Conservation (phyloP, 2,797 vertebrate genomes). For the Bothrops alternatus region DNA sequence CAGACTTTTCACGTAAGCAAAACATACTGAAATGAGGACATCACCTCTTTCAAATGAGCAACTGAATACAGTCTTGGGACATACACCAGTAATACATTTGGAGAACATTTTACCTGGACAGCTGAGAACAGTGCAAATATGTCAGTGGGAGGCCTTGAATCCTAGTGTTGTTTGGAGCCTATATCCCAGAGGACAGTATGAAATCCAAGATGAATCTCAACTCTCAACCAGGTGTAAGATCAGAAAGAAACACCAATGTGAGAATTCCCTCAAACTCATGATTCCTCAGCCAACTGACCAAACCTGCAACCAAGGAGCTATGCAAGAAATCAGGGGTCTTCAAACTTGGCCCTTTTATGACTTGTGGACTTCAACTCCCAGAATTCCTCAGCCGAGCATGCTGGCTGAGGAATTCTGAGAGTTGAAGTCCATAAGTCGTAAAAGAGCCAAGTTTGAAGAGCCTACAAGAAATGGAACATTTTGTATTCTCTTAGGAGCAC, state of each 20-base stretch:
- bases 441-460: no score
- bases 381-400: no score
- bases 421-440: no score
- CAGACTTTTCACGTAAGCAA: constrained; percentile 22
- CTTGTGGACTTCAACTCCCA: no score
- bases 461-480: background rate
- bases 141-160: background rate
- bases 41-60: constrained; percentile 41
- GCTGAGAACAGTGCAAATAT: background rate
- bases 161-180: background rate
- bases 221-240: background rate
- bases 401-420: no score
- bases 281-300: background rate
- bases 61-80: constrained; percentile 21
- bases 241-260: background rate
- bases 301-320: background rate
- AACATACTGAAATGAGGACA: constrained; percentile 13
- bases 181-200: background rate
- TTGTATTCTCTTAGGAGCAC: background rate
- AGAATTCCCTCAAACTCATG: background rate
- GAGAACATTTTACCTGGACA: constrained; percentile 25
- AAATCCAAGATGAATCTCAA: background rate
- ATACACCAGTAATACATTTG: constrained; percentile 9
- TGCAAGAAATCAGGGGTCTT: background rate
- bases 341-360: no score